Evolutionary conservation across 1,140 invertebrate genomes (phyloP).

Genomic region (Orchesella cincta): DNA sequence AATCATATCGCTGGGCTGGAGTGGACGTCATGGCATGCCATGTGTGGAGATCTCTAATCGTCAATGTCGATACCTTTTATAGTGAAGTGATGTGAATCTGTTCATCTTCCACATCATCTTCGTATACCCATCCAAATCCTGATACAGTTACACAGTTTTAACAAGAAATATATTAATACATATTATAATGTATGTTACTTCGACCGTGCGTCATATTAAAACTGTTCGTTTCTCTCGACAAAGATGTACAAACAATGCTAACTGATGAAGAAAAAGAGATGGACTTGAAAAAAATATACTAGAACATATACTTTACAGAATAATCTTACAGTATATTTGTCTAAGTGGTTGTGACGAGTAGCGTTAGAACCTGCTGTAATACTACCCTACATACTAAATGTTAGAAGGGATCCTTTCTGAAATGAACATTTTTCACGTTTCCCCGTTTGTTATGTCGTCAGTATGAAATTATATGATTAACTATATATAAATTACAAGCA

Average conservation of each 20-base stretch:
- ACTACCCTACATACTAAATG: neutral
- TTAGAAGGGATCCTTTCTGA: neutral
- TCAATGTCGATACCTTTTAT: too few species aligned
- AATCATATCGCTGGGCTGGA: too few species aligned
- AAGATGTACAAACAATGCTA: too few species aligned
- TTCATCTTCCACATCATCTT: neutral
- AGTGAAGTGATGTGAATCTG: neutral
- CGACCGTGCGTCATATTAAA: too few species aligned
- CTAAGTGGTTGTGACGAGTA: conserved; percentile 8
- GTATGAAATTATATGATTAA: neutral
- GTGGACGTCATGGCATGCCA: too few species aligned
- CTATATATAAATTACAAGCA: neutral
- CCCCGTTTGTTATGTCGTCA: neutral
- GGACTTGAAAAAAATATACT: too few species aligned
- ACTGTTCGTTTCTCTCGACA: too few species aligned
- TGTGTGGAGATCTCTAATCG: neutral
- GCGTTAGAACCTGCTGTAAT: neutral
- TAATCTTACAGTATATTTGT: neutral
- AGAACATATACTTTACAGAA: too few species aligned
- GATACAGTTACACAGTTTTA: too few species aligned
- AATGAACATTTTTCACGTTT: neutral
- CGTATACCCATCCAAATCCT: neutral
- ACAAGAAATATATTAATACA: too few species aligned
- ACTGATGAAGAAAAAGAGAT: too few species aligned
- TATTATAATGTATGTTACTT: too few species aligned